Evolutionary conservation across 1,140 invertebrate genomes (phyloP), one percentile per base, ranked within the genome.

Genomic region (Diorhabda elongata): DNA sequence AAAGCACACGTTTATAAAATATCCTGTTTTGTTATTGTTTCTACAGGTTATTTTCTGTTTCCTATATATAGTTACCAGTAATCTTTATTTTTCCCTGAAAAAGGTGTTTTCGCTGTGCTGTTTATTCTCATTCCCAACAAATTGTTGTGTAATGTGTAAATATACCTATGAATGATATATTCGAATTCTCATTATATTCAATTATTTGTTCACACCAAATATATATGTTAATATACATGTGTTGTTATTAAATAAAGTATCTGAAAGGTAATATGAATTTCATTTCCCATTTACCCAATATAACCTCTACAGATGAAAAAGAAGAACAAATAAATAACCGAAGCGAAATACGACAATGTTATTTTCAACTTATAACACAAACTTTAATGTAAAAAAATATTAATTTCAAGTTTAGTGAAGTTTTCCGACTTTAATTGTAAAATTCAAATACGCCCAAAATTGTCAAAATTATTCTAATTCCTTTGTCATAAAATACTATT

Each of bases 201-300:
- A 78, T 77, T 76, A 79, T 77, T 78, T 78, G 78, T 79, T 78
- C 77, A 75, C 74, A 75, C 76, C 74, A 78, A 78, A 78, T 78
- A 76, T 79, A 76, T 79, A 78, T 79, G 77, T 78, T 79, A 79
- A 74, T 73, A 78, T 79, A 78, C 75, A 79, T 79, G 78, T 79
- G 78, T 78, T 79, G 76, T 79, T 78, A 79, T 78, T 70, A 61
- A 71, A 74, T 74, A 74, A 74, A 68, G 67, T 68, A 68, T 68
- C 41, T 68, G 67, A 68, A 68, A 68, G 59, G 59, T 42, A 58
- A 3, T 5, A 58, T 5, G 11, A 7, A 3, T 58, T 9, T 66
- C 58, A 41, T 58, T 66, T 44, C 59, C 43, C 3, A 43, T 43
- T 41, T 60, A 11, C 11, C 42, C 8, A 42, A 6, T 8, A 60